Conservation (phyloP, 35 echinoderm and acorn worm genomes). For the Stichopus chloronotus region DNA sequence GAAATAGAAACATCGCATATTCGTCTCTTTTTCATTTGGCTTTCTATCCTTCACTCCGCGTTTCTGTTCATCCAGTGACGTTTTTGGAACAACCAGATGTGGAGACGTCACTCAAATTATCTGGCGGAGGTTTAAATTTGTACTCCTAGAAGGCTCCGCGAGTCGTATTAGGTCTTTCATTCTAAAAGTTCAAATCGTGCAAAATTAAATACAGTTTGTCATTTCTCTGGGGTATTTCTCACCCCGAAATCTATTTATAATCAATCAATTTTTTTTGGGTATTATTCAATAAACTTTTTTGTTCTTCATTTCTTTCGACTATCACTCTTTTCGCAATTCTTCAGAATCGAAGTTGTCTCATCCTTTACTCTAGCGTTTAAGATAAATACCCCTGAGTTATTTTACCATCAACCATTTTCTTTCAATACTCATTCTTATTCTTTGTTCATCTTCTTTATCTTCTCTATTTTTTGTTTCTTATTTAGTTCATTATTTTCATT, state of each 20-base stretch:
- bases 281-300: neutral
- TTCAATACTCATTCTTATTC: neutral
- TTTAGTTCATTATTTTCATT: no score
- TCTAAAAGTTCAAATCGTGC: slow-evolving; percentile 30
- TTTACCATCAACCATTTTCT: neutral
- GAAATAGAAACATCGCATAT: no score
- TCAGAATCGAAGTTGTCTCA: neutral
- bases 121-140: neutral
- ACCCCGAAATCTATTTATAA: neutral
- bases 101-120: neutral
- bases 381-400: neutral
- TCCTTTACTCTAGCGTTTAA: neutral
- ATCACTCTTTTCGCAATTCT: neutral
- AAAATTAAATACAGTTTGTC: slow-evolving; percentile 27
- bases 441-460: neutral
- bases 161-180: slow-evolving; percentile 3
- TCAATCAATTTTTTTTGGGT: neutral
- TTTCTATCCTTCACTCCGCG: neutral
- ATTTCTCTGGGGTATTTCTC: neutral
- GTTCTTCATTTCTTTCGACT: neutral
- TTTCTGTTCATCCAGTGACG: neutral
- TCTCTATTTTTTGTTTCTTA: neutral
- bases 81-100: neutral
- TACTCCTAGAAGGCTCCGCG: neutral
- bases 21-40: neutral